Conservation (phyloP, 2,888 invertebrate species). For the Actias luna region DNA sequence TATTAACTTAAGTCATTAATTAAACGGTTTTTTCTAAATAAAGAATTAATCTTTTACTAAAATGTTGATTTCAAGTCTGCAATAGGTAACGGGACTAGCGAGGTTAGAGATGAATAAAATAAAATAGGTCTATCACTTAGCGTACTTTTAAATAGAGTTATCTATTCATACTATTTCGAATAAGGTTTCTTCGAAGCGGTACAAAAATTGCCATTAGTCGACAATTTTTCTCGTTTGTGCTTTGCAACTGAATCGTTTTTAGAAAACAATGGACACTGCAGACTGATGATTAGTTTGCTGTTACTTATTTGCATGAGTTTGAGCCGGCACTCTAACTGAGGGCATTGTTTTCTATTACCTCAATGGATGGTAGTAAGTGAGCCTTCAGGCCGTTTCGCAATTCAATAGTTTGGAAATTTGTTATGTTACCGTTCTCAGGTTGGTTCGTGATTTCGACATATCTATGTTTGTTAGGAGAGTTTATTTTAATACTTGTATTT, state of each 20-base stretch:
- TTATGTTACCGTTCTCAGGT: constrained; percentile 20
- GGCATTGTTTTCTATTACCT: constrained; percentile 68
- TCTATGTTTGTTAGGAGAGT: neutral
- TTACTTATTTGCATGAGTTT: constrained; percentile 63
- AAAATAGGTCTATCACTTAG: no score
- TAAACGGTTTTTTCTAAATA: neutral
- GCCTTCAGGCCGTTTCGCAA: constrained; percentile 64
- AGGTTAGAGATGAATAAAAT: no score
- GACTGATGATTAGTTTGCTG: constrained; percentile 58
- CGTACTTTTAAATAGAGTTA: neutral
- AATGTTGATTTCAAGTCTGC: neutral
- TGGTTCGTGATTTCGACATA: neutral
- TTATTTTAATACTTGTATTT: neutral
- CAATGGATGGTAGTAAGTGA: constrained; percentile 67
- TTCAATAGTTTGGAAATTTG: constrained; percentile 60
- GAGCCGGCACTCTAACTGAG: constrained; percentile 61
- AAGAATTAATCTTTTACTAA: neutral
- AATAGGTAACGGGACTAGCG: neutral
- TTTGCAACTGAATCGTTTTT: constrained; percentile 55
- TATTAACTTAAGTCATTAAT: neutral
- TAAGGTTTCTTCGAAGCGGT: constrained; percentile 18
- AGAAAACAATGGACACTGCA: constrained; percentile 51
- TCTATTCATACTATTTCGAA: neutral
- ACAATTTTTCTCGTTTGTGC: constrained; percentile 30
- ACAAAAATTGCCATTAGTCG: constrained; percentile 25